Evolutionary conservation across 2,797 vertebrate genomes (phyloP).

Genomic region (Chiloscyllium punctatum): DNA sequence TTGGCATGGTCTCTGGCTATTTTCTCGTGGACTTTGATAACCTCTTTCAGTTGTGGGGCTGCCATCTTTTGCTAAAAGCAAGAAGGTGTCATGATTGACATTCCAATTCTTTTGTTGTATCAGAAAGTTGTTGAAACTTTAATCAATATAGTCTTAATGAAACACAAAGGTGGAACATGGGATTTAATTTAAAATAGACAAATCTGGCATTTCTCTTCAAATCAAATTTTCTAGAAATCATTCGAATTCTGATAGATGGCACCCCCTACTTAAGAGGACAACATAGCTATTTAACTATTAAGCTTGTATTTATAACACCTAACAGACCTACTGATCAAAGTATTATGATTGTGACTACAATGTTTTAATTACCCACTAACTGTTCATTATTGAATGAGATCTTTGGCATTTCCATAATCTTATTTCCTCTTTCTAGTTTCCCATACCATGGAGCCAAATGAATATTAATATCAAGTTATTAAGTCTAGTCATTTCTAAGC

Average conservation of each 20-base stretch:
- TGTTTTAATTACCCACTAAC: neutral
- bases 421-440: neutral
- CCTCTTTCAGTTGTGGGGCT: neutral
- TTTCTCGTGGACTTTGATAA: neutral
- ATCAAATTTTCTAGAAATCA: neutral
- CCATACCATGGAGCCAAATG: neutral
- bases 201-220: neutral
- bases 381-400: neutral
- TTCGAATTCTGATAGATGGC: neutral
- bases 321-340: neutral
- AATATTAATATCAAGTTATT: neutral
- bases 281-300: constrained; percentile 9
- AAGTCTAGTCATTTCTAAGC: neutral
- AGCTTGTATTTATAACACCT: neutral
- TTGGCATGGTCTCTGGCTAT: neutral
- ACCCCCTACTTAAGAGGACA: neutral
- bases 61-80: neutral
- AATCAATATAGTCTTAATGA: too few species aligned
- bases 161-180: neutral
- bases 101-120: neutral
- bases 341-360: neutral
- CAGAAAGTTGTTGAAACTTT: neutral
- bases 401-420: neutral
- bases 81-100: neutral
- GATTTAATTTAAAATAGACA: neutral